Evolutionary conservation across 2,797 vertebrate genomes (phyloP), one percentile per base, ranked within the genome.

Genomic region (Spinibarbus caldwelli): DNA sequence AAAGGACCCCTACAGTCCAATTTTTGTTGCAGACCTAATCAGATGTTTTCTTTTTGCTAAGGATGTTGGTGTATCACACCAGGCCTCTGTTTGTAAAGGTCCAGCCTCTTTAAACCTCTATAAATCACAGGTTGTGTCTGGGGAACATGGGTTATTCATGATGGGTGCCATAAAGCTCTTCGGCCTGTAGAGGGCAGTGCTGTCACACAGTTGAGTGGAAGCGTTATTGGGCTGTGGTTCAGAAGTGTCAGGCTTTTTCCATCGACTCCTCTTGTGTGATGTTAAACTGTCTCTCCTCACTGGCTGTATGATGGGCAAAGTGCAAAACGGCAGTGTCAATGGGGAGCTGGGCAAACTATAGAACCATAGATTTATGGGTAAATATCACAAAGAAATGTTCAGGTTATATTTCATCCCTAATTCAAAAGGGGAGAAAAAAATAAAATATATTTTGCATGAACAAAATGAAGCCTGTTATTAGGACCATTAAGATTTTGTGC

Each of bases 151-250:
- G 29, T 73, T 31, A 38, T 64, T 29, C 26, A 59, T 34, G 19
- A 26, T 21, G 21, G 34, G 2, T 54, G 62, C 45, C 38, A 8
- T 79, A 38, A n/a, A 45, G 6, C 14, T 36, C 1, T 21, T 9
- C 49, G 12, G 6, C 57, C 87, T 87, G 79, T 81, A 90, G 91
- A 90, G 88, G 87, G 89, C 89, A 88, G 71, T 90, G 83, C 89
- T 89, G 89, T 54, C 81, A 29, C 78, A 82, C 14, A 43, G 76
- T 68, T 66, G 81, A 29, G 31, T 59, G 72, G 38, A 73, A 47
- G 38, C 5, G 38, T 62, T 59, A 5, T 41, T 47, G 71, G 26
- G 62, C 26, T 73, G 68, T 80, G 78, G 73, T 71, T 64, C 49
- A 66, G 29, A 68, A 80, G 7, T 41, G 72, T 52, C 43, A 59